Conservation (phyloP, 1,140 invertebrate genomes). For the Neodiprion fabricii region DNA sequence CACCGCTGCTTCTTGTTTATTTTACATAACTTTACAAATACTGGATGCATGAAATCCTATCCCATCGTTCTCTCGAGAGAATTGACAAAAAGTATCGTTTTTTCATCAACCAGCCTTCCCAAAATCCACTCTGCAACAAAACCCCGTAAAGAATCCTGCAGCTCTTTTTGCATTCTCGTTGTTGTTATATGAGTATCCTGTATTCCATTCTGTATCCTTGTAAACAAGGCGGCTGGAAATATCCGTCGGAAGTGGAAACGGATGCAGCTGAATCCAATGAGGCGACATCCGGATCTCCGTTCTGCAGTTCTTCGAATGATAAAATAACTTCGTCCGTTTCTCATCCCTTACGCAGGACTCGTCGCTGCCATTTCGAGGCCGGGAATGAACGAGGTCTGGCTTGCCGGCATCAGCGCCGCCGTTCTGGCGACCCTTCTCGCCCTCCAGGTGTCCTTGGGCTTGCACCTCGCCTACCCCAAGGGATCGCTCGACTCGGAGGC, state of each 20-base stretch:
- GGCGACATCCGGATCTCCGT: too few species aligned
- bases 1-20: not conserved
- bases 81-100: not conserved
- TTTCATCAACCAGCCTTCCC: slow-evolving; percentile 3
- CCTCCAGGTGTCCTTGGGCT: slow-evolving; percentile 66
- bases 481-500: slow-evolving; percentile 28
- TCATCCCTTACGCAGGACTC: slow-evolving; percentile 62
- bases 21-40: not conserved
- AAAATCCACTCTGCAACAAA: not conserved
- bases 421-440: slow-evolving; percentile 76
- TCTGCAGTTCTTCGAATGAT: too few species aligned
- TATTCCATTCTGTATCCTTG: not conserved
- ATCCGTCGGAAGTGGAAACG: not conserved
- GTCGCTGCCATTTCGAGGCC: slow-evolving; percentile 78
- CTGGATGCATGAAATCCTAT: not conserved
- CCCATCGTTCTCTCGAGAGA: not conserved
- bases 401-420: slow-evolving; percentile 82
- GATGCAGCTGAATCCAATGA: too few species aligned
- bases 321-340: too few species aligned
- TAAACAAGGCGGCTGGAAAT: slow-evolving; percentile 12
- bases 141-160: not conserved
- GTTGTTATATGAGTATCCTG: not conserved
- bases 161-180: not conserved
- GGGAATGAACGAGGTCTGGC: slow-evolving; percentile 86
- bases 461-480: slow-evolving; percentile 50